phyloP scores from a whole-genome alignment of 2,888 invertebrate genomes.

The Cerastis rubricosa region DNA sequence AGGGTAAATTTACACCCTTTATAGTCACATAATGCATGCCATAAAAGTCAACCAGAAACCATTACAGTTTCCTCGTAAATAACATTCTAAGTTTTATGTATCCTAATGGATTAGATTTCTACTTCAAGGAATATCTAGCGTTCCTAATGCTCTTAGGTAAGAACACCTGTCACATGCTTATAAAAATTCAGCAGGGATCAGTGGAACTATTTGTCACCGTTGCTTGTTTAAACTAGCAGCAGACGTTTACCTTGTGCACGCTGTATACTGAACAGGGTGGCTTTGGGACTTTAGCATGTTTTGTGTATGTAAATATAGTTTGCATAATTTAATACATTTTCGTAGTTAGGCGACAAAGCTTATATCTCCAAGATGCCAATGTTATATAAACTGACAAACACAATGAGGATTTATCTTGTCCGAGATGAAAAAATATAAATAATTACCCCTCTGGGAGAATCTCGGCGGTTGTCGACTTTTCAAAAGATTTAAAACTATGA shows the following conservation, averaged over 20 bases:
- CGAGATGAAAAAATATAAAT: background rate
- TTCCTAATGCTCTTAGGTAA: constrained; percentile 4
- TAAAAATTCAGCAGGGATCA: constrained; percentile 43
- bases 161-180: background rate
- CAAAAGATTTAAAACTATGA: background rate
- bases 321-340: background rate
- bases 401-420: background rate
- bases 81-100: constrained; percentile 4
- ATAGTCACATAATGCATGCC: background rate
- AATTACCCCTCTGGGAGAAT: background rate
- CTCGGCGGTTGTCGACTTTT: background rate
- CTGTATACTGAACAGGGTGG: constrained; percentile 5
- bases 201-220: constrained; percentile 7
- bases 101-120: constrained; percentile 21
- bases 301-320: constrained; percentile 11
- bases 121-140: background rate
- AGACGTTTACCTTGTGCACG: constrained; percentile 7
- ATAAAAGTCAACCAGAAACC: background rate
- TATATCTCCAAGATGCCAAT: rapidly evolving
- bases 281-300: constrained; percentile 1
- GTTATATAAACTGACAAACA: background rate
- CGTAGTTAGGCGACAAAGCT: background rate
- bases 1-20: too few species aligned
- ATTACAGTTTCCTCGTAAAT: background rate
- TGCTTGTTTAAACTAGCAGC: constrained; percentile 17